Conservation (phyloP, 2,113 vertebrate species). For the Daboia siamensis region DNA sequence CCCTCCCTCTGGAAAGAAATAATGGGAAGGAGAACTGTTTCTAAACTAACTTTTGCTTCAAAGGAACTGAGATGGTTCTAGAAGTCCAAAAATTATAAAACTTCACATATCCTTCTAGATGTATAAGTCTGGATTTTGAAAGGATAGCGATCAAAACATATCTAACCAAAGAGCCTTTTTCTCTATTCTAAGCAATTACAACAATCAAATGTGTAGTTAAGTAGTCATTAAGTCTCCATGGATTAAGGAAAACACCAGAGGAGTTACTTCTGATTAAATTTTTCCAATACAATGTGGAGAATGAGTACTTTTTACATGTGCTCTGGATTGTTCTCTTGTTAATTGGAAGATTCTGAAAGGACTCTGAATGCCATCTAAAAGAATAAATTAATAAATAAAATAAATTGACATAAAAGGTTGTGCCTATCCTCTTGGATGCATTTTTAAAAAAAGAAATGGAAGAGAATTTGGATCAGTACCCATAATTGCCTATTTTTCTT, state of each 20-base stretch:
- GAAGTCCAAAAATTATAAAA: not conserved
- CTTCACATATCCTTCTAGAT: not conserved
- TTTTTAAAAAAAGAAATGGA: not conserved
- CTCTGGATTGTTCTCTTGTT: not conserved
- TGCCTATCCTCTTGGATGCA: not conserved
- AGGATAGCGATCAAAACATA: not conserved
- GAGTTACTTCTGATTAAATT: not conserved
- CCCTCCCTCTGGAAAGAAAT: not conserved
- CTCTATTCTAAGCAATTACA: not conserved
- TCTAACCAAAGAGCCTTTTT: not conserved
- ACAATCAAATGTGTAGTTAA: not conserved
- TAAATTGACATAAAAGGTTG: not conserved
- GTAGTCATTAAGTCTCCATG: not conserved
- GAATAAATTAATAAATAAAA: not conserved
- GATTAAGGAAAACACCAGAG: not conserved
- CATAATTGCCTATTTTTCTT: not conserved
- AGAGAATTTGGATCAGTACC: not conserved
- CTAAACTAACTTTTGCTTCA: not conserved
- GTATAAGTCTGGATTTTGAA: not conserved
- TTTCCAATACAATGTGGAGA: not conserved
- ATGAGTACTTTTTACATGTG: not conserved
- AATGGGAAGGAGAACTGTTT: not conserved
- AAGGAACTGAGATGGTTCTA: not conserved
- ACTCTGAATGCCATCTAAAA: not conserved
- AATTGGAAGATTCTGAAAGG: not conserved